These are phyloP conservation scores for Baronia brevicornis DNA, from an alignment of 2,888 invertebrate genomes.

Conservation along the genomic window DNA sequence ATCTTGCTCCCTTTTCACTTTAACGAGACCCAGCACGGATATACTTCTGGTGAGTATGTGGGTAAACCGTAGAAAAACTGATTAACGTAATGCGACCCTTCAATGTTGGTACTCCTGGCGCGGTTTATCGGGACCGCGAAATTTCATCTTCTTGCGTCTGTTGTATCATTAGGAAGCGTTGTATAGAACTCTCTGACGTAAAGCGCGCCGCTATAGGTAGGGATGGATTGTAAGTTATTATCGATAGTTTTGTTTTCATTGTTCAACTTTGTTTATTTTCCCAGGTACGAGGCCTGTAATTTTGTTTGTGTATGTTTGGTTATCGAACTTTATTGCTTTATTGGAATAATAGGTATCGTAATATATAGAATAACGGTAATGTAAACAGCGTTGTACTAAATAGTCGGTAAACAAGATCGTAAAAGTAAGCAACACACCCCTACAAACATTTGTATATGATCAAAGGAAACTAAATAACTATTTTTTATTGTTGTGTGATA, in stretches of 20 bases:
- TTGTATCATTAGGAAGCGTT: conserved; percentile 25
- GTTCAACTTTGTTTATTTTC: background rate
- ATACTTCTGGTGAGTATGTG: conserved; percentile 11
- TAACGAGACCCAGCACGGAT: conserved; percentile 9
- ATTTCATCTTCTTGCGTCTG: conserved; percentile 26
- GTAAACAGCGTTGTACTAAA: no score
- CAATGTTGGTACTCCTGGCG: conserved; percentile 19
- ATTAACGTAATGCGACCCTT: conserved; percentile 24
- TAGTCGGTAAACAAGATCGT: no score
- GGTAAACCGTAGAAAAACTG: conserved; percentile 24
- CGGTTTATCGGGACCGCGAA: conserved; percentile 23
- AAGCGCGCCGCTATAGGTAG: conserved; percentile 2
- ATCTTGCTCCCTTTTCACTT: conserved; percentile 12
- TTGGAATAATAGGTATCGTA: no score
- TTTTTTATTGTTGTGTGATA: no score
- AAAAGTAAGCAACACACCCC: no score
- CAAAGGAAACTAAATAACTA: no score
- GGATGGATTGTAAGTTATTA: background rate
- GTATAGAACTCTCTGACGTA: background rate
- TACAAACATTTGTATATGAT: no score
- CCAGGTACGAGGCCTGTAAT: background rate
- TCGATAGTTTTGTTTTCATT: conserved; percentile 10
- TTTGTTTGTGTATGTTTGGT: conserved; percentile 1
- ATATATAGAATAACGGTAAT: no score
- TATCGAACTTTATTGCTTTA: no score